These are phyloP conservation scores for Adelges cooleyi DNA, from an alignment of 1,140 invertebrate genomes.

Conservation along the genomic window DNA sequence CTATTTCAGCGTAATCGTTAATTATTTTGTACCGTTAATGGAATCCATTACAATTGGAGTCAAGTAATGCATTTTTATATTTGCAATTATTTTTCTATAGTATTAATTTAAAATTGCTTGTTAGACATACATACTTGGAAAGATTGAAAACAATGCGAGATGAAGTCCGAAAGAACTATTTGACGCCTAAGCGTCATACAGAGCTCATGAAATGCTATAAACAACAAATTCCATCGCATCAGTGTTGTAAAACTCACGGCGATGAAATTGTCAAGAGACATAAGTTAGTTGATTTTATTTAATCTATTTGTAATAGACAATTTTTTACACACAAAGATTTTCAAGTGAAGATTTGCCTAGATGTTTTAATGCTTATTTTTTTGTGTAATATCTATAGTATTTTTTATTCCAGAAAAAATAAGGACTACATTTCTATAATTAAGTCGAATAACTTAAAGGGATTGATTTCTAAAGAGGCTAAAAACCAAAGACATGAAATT, in stretches of 20 bases:
- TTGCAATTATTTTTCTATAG: not conserved
- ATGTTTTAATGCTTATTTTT: too few species aligned
- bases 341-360: too few species aligned
- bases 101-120: not conserved
- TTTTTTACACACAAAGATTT: too few species aligned
- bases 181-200: not conserved
- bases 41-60: not conserved
- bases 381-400: too few species aligned
- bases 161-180: not conserved
- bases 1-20: constrained; percentile 11
- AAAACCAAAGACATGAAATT: not conserved
- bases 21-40: constrained; percentile 2
- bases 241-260: constrained; percentile 1
- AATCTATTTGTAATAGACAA: not conserved
- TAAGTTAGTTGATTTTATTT: not conserved
- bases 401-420: not conserved
- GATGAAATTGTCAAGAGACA: not conserved
- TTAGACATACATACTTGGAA: not conserved
- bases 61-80: not conserved
- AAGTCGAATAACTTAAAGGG: not conserved
- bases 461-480: not conserved
- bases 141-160: not conserved
- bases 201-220: not conserved
- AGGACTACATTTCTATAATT: not conserved
- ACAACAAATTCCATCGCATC: not conserved